Conservation (phyloP, 2,888 invertebrate species). For the Perdita meconis region DNA sequence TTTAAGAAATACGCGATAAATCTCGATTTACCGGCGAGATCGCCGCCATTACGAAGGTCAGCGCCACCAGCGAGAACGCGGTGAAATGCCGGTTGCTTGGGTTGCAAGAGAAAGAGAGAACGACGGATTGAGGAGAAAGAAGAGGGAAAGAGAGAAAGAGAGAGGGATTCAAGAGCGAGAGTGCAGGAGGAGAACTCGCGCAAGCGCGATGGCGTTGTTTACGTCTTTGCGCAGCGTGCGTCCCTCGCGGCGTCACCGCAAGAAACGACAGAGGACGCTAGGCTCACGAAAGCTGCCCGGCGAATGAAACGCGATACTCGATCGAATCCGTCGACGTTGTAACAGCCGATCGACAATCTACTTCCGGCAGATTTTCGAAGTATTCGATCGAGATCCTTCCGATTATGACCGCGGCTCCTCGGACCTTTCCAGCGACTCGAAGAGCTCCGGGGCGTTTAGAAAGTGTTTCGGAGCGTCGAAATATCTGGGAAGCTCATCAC, state of each 20-base stretch:
- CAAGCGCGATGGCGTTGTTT: slow-evolving; percentile 80
- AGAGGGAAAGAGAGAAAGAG: background rate
- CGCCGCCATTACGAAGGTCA: slow-evolving; percentile 66
- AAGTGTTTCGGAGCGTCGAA: background rate
- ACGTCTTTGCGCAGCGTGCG: slow-evolving; percentile 75
- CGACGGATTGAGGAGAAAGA: slow-evolving; percentile 33
- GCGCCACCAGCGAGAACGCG: slow-evolving; percentile 60
- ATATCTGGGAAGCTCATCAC: background rate
- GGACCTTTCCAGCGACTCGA: background rate
- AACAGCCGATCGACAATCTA: background rate
- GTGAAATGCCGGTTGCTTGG: slow-evolving; percentile 68
- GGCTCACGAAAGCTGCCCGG: slow-evolving; percentile 47
- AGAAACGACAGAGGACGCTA: slow-evolving; percentile 54
- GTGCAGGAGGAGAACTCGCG: slow-evolving; percentile 63
- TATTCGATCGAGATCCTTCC: background rate
- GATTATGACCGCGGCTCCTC: background rate
- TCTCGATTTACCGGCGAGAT: slow-evolving; percentile 48
- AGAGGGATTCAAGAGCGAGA: slow-evolving; percentile 49
- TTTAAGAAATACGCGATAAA: slow-evolving; percentile 27
- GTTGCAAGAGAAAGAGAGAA: slow-evolving; percentile 42
- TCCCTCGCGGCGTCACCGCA: slow-evolving; percentile 61
- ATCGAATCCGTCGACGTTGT: slow-evolving; percentile 2
- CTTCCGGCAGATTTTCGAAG: too few species aligned
- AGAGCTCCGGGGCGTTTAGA: background rate
- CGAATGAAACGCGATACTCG: slow-evolving; percentile 15